Conservation (phyloP, 2,888 invertebrate species). For the Rhimphoctona megacephalus region DNA sequence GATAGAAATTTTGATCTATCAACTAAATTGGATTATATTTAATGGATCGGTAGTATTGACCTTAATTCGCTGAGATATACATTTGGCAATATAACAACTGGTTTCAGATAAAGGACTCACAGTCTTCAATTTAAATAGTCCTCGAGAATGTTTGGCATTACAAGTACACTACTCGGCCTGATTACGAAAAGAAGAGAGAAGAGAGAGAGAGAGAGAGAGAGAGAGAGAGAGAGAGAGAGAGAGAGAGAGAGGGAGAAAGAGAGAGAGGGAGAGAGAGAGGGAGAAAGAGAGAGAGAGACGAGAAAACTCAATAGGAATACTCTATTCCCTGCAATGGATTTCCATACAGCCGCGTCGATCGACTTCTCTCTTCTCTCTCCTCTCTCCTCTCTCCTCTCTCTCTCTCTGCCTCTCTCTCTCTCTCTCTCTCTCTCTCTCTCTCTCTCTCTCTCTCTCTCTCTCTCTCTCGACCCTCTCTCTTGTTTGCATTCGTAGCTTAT, state of each 20-base stretch:
- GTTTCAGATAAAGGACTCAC: conserved; percentile 8
- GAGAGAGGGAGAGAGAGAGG: not conserved
- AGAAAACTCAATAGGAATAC: not conserved
- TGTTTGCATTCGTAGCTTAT: not conserved
- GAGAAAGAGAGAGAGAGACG: not conserved
- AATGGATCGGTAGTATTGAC: not conserved
- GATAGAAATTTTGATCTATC: not conserved
- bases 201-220: too few relatives aligned
- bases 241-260: not conserved
- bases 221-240: not conserved
- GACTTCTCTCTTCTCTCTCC: not conserved
- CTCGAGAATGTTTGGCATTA: conserved; percentile 59
- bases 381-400: too few relatives aligned
- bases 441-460: too few relatives aligned
- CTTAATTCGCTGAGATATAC: not conserved
- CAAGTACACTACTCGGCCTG: conserved; percentile 61
- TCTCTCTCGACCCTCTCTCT: too few relatives aligned
- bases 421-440: too few relatives aligned
- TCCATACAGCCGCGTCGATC: not conserved
- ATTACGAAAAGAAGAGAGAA: conserved; percentile 25
- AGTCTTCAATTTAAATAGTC: conserved; percentile 42
- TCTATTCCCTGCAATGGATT: not conserved
- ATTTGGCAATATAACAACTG: not conserved
- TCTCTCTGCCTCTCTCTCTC: too few relatives aligned
- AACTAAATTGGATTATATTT: not conserved